Evolutionary conservation across 2,888 invertebrate species (phyloP), one percentile per base, ranked within the genome.

Genomic region (Villa cingulata): DNA sequence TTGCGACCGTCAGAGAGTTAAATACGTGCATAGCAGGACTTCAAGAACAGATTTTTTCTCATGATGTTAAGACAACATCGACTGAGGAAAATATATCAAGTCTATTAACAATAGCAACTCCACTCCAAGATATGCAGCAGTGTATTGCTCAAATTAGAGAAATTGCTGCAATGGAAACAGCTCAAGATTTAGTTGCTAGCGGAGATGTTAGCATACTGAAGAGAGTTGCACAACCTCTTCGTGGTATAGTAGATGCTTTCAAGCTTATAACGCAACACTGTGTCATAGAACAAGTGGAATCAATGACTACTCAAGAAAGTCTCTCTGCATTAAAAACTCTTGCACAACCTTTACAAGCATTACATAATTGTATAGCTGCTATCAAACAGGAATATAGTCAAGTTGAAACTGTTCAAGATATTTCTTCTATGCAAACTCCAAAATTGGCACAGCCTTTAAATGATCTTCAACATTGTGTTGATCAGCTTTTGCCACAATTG

Each of bases 221-320:
- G 43, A 55, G 54, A 38, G 51, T 59, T 34, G 57, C 58, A 2
- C 57, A 56, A 7, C 57, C 58, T 4, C 50, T 59, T 12, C 54
- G 56, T n/a, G 53, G 55, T 16, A 48, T 56, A 5, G 48, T 55
- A 7, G 53, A 54, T 7, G 54, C 54, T 2, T 34, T 58, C 7
- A 55, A 54, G 46, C 49, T 52, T 17, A 51, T 54, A 12, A 55
- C 51, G 0, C 70, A 73, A 53, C 70, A 72, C 37, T 55, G 68
- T 14, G 51, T 63, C 2, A 57, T 71, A 46, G 72, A 73, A 54
- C 58, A 60, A 29, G 59, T 68, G 12, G 58, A 63, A 1, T 48
- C 59, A 37, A 18, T 59, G 20, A 50, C 56, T 10, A 48, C 41
- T 0, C 50, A 49, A 16, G 53, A 52, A 12, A 53, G 54, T 23